Conservation (phyloP, 2,888 invertebrate genomes). For the Acleris literana region DNA sequence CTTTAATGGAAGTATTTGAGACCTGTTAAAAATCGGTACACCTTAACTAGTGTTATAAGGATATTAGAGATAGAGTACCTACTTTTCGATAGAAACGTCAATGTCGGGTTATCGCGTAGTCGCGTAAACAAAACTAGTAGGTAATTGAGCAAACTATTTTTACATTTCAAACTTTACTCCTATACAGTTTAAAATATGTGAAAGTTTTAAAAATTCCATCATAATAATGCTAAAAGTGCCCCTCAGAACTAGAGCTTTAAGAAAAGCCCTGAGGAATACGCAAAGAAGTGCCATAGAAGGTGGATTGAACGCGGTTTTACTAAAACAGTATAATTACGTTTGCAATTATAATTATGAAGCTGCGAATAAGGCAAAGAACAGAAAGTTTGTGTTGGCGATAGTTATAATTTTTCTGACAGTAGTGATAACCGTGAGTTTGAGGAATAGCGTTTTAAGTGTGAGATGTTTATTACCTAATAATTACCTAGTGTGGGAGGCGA, state of each 20-base stretch:
- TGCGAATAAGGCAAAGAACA: slow-evolving; percentile 49
- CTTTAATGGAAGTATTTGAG: slow-evolving; percentile 10
- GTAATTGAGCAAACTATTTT: slow-evolving; percentile 16
- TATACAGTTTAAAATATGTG: slow-evolving; percentile 17
- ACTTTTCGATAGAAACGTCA: slow-evolving; percentile 12
- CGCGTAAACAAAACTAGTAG: slow-evolving; percentile 10
- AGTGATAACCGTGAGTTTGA: slow-evolving; percentile 53
- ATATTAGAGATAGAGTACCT: background rate
- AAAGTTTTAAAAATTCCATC: background rate
- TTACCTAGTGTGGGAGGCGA: slow-evolving; percentile 93
- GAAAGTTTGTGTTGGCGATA: slow-evolving; percentile 50
- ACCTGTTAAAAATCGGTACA: background rate
- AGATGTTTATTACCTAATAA: slow-evolving; percentile 93
- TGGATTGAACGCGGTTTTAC: slow-evolving; percentile 53
- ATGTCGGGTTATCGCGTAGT: slow-evolving; percentile 8
- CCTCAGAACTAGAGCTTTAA: slow-evolving; percentile 42
- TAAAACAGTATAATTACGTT: slow-evolving; percentile 60
- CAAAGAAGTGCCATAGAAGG: slow-evolving; percentile 60
- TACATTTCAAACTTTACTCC: slow-evolving; percentile 8
- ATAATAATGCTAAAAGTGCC: slow-evolving; percentile 34
- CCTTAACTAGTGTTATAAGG: background rate
- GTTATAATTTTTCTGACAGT: slow-evolving; percentile 52
- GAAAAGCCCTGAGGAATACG: slow-evolving; percentile 49
- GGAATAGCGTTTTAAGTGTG: slow-evolving; percentile 77
- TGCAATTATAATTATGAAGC: slow-evolving; percentile 51